Base-by-base conservation (phyloP, 2,113 vertebrate species). In the Podiceps cristatus region DNA sequence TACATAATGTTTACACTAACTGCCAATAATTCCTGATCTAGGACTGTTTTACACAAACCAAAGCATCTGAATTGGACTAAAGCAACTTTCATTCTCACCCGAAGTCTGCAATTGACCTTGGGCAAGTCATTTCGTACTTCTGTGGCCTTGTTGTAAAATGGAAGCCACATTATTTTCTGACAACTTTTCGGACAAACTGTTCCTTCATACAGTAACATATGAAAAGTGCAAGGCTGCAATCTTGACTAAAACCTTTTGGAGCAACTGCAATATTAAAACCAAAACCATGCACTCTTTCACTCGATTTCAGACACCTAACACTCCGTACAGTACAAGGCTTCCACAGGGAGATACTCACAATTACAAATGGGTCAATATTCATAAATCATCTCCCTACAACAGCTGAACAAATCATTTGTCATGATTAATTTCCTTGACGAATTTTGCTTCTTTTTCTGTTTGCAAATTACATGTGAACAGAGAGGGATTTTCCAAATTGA, bases 381-480 rank as follows among this genome's bases (percentile, higher is more conserved):
- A 96, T 93, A 96, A 96, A 90, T 87, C 16, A 66, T 68, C 73
- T 89, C 84, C 52, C 77, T 74, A 85, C 75, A 91, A 76, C 86
- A 88, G 86, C 89, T 75, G 80, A 97, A 87, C 76, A 95, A 94
- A 96, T 95, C 22, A 94, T 94, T 86, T 92, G 83, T 67, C 95
- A 91, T 55, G 72, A 97, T 94, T 95, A 76, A 91, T 96, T 89
- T 95, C 95, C 94, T 85, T 97, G 86, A 97, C 85, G 37, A 87
- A 97, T 96, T 96, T 93, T 3, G 14, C 73, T 64, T 95, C 90
- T 93, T 93, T 78, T 68, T 79, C 93, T 82, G 69, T 94, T 94
- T 64, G 91, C 93, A 89, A 96, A 96, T 91, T 87, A 96, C 25
- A 5, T 13, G 28, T 55, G 83, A 96, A 84, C 40, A 69, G 52